These are phyloP conservation scores for Felis chaus DNA, from an alignment of 2,113 vertebrate species.

Conservation along the genomic window DNA sequence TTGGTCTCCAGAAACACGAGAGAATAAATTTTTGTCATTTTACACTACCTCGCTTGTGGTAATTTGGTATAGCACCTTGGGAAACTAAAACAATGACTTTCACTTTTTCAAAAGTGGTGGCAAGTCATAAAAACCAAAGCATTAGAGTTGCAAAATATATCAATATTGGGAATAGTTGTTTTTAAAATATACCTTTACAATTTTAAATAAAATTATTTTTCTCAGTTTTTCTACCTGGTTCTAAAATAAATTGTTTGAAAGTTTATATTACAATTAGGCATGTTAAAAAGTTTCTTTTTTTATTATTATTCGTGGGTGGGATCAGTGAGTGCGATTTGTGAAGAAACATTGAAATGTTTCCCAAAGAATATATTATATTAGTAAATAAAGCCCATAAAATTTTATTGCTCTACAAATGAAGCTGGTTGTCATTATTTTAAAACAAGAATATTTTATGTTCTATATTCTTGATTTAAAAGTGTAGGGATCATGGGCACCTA, in stretches of 20 bases:
- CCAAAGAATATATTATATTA: not conserved
- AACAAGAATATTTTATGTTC: not conserved
- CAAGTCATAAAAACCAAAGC: slow-evolving; percentile 16
- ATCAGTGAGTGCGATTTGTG: not conserved
- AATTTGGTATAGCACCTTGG: not conserved
- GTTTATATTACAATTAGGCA: not conserved
- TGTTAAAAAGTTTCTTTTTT: not conserved
- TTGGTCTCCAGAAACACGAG: not conserved
- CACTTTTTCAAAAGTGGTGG: not conserved
- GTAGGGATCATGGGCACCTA: not conserved
- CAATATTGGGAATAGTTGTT: not conserved
- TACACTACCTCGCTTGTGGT: not conserved
- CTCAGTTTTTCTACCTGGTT: not conserved
- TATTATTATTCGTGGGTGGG: not conserved
- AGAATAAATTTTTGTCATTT: not conserved
- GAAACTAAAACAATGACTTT: not conserved
- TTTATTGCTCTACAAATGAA: not conserved
- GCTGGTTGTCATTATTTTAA: not conserved
- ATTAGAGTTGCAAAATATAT: not conserved
- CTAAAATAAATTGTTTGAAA: not conserved
- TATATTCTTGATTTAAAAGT: not conserved
- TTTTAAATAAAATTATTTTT: not conserved
- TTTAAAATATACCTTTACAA: not conserved
- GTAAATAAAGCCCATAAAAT: not conserved
- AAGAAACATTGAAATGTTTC: not conserved